Evolutionary conservation across 2,888 invertebrate species (phyloP).

Genomic region (Chrysomela aeneicollis): DNA sequence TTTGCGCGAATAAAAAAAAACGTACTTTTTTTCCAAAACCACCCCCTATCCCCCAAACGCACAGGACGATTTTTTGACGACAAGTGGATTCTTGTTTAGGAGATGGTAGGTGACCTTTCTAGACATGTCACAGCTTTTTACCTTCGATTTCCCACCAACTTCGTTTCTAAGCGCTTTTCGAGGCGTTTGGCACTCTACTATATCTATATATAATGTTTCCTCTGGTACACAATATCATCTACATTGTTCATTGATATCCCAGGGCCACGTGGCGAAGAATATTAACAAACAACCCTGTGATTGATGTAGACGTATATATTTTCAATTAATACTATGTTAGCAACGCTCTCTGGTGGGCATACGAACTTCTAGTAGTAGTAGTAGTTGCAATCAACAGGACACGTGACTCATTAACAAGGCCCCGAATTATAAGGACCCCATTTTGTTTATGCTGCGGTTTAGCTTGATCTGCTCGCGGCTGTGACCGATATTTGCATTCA

Average conservation of each 20-base stretch:
- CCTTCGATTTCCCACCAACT: too few relatives aligned
- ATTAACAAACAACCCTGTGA: neutral
- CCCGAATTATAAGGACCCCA: neutral
- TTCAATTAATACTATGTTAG: neutral
- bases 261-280: neutral
- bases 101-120: too few relatives aligned
- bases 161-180: too few relatives aligned
- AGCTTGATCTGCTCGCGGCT: neutral
- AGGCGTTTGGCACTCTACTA: too few relatives aligned
- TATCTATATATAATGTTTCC: too few relatives aligned
- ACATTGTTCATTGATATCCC: neutral
- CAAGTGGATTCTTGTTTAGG: too few relatives aligned
- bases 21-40: too few relatives aligned
- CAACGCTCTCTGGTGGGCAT: neutral
- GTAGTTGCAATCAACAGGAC: neutral
- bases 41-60: too few relatives aligned
- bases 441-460: neutral
- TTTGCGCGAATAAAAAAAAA: too few relatives aligned
- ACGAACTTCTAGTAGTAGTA: neutral
- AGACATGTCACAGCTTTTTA: too few relatives aligned
- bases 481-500: slow-evolving; percentile 1
- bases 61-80: too few relatives aligned
- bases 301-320: neutral
- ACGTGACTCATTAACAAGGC: neutral
- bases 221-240: too few relatives aligned